Evolutionary conservation across 2,797 vertebrate species (phyloP), one percentile per base, ranked within the genome.

Genomic region (Falco biarmicus): DNA sequence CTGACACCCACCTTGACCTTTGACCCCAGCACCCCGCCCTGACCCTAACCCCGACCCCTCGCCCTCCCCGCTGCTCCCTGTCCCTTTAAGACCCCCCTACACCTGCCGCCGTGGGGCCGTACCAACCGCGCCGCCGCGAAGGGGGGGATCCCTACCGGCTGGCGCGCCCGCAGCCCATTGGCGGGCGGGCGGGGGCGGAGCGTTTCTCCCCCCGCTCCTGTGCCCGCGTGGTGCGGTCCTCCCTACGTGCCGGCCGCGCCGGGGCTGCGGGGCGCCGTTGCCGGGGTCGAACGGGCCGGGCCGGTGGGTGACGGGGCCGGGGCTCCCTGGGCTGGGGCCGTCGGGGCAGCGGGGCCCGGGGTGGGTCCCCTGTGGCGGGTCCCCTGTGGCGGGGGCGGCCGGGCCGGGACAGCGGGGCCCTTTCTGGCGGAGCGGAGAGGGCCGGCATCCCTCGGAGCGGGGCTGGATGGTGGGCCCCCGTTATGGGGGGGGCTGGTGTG

Each of bases 161-260:
- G 48, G 10, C 19, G 28, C 50, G 3, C 78, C 48, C 65, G 0
- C 47, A 31, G 31, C 51, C 43, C 32, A 65, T 85, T 79, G 70
- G 22, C 13, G 11, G 25, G 43, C 15, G 21, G 39, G 39, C 1
- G 45, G 41, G 71, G 93, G 91, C 48, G 89, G 95, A 84, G 89
- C 48, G 53, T 45, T 5, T 8, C 34, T 80, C 73, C 45, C 29
- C 20, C 60, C 10, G 3, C 29, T 28, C 24, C 0, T 5, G 1
- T 28, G 15, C 4, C 8, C 5, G 26, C 5, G 82, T 95, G 95
- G 93, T 81, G 51, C 47, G 50, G 17, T 5, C 93, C 60, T 37
- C 84, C 2, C 20, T 95, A 94, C 95, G 95, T 95, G 87, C 94
- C 71, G 66, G 85, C 31, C 60, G 74, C 91, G 54, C 85, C 81